Base-by-base conservation (phyloP, 2,113 vertebrate species). In the Nicator chloris region DNA sequence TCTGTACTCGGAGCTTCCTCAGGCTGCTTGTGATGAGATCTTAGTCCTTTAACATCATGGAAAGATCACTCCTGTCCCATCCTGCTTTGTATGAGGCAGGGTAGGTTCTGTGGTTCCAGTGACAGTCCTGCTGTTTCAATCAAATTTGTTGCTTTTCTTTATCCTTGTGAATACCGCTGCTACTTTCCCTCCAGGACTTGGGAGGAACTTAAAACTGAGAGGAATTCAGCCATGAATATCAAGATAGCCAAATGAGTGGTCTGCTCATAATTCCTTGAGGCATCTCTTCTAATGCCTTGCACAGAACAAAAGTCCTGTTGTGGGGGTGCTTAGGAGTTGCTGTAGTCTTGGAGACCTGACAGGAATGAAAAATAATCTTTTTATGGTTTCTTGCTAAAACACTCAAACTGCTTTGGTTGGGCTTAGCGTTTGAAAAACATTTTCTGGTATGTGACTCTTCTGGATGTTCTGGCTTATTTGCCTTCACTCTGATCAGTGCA, bases 291-390 rank as follows among this genome's bases (percentile, higher is more conserved):
- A 75, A 83, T 93, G 92, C 76, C 27, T 96, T 0, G 1, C 2
- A 2, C 44, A 64, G 84, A 95, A 90, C 82, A 91, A 70, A 90
- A 90, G 90, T 93, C 65, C 65, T 78, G 76, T 90, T 95, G 86
- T 95, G 86, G 82, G 53, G 70, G 37, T 95, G 73, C 91, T 95
- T 88, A 93, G 54, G 63, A 91, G 63, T 85, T 85, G 66, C 73
- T 91, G 82, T 87, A 82, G 65, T 85, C 80, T 90, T 95, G 90
- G 88, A 92, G 79, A 69, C 68, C n/a, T 88, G 92, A 84, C 88
- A 95, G 80, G 57, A 97, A 86, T 39, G 51, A 88, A 96, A 92
- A 94, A 27, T 21, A 73, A 88, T 71, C 73, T 96, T 86, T 94
- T 89, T 75, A 75, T 84, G 91, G 60, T 84, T 96, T 92, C 76